Evolutionary conservation across 1,140 invertebrate genomes (phyloP), one percentile per base, ranked within the genome.

Genomic region (Sarcophaga peregrina): DNA sequence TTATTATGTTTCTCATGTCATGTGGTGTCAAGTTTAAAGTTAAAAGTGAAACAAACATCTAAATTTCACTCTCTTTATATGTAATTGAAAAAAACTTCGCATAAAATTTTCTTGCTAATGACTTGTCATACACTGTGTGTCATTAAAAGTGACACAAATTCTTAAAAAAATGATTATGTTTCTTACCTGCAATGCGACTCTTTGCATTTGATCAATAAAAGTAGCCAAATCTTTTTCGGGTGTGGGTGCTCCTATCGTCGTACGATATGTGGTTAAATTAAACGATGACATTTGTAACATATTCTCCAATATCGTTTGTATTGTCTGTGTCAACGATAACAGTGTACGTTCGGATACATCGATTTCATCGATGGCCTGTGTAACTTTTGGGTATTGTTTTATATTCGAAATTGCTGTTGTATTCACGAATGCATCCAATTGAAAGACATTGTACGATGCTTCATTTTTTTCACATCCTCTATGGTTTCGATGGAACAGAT

Each of bases 161-260:
- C n/a, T 37, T 37, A 37, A 1, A 37, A 1, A 37, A 37, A 37
- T 37, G 1, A 37, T 37, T 37, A 48, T 45, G 17, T 0, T 15
- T 73, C 83, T 92, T 85, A 96, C 92, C 91, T 96, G 94, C 48
- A 94, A 92, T 3, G 94, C 94, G 47, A 96, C 93, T 84, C 93
- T 94, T 83, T 95, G 93, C 82, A 96, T 90, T 88, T 96, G 95
- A 87, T 95, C 94, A 15, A 94, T 93, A 80, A 96, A 92, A 2
- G 94, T 93, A 68, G 92, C 93, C 68, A 96, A 88, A 89, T 96
- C 95, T 87, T 94, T 95, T 73, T 92, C 93, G 8, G 94, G 92
- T 68, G 95, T 92, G n/a, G 94, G 92, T n/a, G 93, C 93, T 82
- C 92, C 93, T 78, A 93, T 91, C 82, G 92, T 91, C 17, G 85